Conservation (phyloP, 2,797 vertebrate genomes). For the Hyperoplus immaculatus region DNA sequence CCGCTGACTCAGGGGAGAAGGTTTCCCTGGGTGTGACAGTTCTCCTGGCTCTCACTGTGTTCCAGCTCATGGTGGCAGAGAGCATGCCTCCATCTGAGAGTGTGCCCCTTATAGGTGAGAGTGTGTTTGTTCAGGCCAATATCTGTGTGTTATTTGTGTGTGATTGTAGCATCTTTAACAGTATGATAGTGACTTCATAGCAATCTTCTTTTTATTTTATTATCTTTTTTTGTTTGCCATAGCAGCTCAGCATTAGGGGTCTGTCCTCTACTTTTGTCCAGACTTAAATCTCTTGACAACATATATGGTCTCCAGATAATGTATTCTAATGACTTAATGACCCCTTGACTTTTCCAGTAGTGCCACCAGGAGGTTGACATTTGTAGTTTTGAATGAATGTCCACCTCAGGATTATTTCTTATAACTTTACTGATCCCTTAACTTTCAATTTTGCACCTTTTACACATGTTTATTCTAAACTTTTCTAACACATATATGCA, state of each 20-base stretch:
- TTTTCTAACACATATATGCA: not conserved
- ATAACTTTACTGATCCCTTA: not conserved
- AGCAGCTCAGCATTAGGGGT: not conserved
- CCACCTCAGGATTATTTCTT: not conserved
- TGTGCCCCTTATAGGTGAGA: constrained; percentile 94
- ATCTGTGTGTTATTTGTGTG: not conserved
- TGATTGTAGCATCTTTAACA: not conserved
- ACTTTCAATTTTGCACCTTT: not conserved
- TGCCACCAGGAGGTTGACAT: not conserved
- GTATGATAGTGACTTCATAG: not conserved
- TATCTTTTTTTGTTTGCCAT: not conserved
- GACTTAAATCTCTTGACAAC: not conserved
- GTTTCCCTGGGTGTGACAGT: constrained; percentile 97
- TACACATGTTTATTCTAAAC: not conserved
- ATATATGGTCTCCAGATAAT: not conserved
- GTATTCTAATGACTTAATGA: not conserved
- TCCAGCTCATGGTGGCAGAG: constrained; percentile 98
- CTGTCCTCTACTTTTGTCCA: not conserved
- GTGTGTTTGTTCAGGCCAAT: not conserved
- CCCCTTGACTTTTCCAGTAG: not conserved
- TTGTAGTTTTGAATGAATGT: constrained; percentile 6
- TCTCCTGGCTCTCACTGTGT: constrained; percentile 96
- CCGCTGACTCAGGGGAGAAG: constrained; percentile 98
- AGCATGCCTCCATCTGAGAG: constrained; percentile 99
- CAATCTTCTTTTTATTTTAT: not conserved